A percentile compares a stretch with the other conserved stretches of the same genome.
Conservation (phyloP, 2,888 invertebrate species). For the Drosophila hamatofila region DNA sequence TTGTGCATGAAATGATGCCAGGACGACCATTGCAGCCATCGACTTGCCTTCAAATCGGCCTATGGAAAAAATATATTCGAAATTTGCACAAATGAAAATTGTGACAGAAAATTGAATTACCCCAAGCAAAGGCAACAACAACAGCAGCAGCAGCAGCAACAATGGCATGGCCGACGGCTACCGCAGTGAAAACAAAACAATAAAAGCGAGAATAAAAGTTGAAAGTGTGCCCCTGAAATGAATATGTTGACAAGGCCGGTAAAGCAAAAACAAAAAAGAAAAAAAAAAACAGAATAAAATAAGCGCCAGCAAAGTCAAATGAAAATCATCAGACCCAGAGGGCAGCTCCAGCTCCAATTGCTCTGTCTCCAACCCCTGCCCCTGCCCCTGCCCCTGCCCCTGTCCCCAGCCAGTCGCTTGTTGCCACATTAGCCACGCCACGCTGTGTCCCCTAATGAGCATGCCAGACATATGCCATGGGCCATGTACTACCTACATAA, state of each 20-base stretch:
- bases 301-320: constrained; percentile 71
- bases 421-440: constrained; percentile 79
- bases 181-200: constrained; percentile 75
- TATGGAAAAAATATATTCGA: constrained; percentile 51
- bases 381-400: neutral
- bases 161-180: constrained; percentile 43
- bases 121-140: constrained; percentile 31
- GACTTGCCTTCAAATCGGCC: constrained; percentile 12
- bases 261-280: neutral
- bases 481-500: constrained; percentile 61
- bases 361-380: neutral
- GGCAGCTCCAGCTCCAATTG: constrained; percentile 38
- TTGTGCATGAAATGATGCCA: constrained; percentile 74
- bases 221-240: constrained; percentile 54
- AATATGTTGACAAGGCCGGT: constrained; percentile 46
- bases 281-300: constrained; percentile 4
- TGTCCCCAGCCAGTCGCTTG: constrained; percentile 36
- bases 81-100: constrained; percentile 77
- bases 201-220: constrained; percentile 67
- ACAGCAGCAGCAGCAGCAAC: constrained; percentile 35
- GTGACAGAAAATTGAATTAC: constrained; percentile 78
- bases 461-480: constrained; percentile 76
- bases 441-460: constrained; percentile 79
- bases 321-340: constrained; percentile 66
- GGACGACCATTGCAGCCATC: constrained; percentile 33